Base-by-base conservation (phyloP, 2,113 vertebrate genomes). In the Sylvietta virens region DNA sequence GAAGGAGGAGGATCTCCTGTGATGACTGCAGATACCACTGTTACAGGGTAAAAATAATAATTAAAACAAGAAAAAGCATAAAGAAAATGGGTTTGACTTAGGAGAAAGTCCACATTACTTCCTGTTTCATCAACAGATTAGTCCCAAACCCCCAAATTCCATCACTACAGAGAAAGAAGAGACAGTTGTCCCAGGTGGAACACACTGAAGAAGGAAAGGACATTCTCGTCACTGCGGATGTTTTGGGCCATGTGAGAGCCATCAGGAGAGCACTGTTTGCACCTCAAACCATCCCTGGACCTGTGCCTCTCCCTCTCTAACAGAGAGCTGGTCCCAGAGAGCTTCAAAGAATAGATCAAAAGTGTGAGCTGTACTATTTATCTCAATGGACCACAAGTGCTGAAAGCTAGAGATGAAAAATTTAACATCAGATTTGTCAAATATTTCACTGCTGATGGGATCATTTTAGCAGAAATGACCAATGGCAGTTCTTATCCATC, bases 391-490 rank as follows among this genome's bases (percentile, higher is more conserved):
- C 92, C 83, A 67, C 67, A 88, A 96, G 69, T 86, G 82, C 88
- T 96, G 95, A 97, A 81, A 93, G 86, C 76, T 81, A 76, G 83
- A 31, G 82, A 94, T 96, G 90, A 96, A 96, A 93, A 95, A 96
- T 95, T 96, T 90, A 97, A 81, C 91, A 95, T 93, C 86, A 81
- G 72, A 96, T 95, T 97, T 96, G 90, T 97, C 93, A 95, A 92
- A 94, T 96, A 90, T 92, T 96, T 96, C 94, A 90, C n/a, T 67
- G 86, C 88, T 92, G 94, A 95, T 96, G 82, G 95, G 90, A 95
- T 94, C 94, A 95, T 96, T 96, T 96, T 92, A 93, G 76, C 92
- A 94, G 94, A 78, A 96, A 96, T 97, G 95, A 96, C 94, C 94
- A 97, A 83, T 95, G 92, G 86, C 64, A 67, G 60, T 28, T n/a